phyloP scores from a whole-genome alignment of 2,797 vertebrate genomes.

The Brachyrhaphis roseni region DNA sequence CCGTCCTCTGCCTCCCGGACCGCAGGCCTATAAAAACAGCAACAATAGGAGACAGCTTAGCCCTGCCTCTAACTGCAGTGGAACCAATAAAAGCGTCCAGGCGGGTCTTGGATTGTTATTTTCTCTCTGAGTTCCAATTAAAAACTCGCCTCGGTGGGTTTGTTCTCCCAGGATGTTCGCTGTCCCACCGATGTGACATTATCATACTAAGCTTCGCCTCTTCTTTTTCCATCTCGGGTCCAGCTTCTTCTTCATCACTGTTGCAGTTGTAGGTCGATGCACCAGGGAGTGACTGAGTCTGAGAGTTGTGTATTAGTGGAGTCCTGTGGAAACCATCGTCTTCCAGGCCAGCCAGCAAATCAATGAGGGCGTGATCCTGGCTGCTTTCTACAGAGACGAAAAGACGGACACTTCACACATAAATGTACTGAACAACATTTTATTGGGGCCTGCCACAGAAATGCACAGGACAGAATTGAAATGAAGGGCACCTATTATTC shows the following conservation, averaged over 20 bases:
- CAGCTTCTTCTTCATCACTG: conserved; percentile 97
- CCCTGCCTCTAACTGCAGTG: neutral
- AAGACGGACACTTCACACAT: neutral
- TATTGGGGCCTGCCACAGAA: neutral
- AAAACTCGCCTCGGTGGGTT: conserved; percentile 79
- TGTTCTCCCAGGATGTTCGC: conserved; percentile 74
- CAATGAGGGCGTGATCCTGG: conserved; percentile 88
- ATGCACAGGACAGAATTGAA: neutral
- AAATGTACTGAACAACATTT: neutral
- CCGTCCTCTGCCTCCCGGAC: conserved; percentile 83
- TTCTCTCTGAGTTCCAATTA: neutral
- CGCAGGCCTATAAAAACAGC: conserved; percentile 53
- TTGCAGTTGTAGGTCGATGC: conserved; percentile 85
- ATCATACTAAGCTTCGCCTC: conserved; percentile 93
- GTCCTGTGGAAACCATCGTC: conserved; percentile 85
- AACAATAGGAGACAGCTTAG: neutral
- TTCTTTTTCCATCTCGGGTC: conserved; percentile 87
- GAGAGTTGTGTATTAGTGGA: conserved; percentile 74
- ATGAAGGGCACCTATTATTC: too few relatives aligned
- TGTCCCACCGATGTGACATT: conserved; percentile 98
- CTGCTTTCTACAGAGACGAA: conserved; percentile 79
- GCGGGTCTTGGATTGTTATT: neutral
- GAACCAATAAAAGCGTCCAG: neutral
- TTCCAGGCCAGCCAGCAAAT: conserved; percentile 91
- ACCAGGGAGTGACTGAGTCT: conserved; percentile 79